Evolutionary conservation across 2,797 vertebrate species (phyloP), one percentile per base, ranked within the genome.

Genomic region (Ispidina lecontei): DNA sequence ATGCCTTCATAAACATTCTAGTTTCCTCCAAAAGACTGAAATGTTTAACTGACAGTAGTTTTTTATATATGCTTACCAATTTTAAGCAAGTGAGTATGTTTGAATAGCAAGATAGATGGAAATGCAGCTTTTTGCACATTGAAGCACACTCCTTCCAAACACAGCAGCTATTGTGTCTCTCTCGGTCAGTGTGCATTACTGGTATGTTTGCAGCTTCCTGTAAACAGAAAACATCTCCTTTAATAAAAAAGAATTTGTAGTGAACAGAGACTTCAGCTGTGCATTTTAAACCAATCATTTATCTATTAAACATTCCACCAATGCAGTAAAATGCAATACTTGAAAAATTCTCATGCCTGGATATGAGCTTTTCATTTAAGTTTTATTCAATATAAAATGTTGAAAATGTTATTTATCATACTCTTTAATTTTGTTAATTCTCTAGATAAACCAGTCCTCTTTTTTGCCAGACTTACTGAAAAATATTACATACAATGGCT

Each of bases 161-260:
- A 96, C 91, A 94, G 90, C 10, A 6, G 49, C 74, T 92, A 85
- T 79, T 96, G 76, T 95, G 52, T 73, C 67, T 85, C 43, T 89
- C 56, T 92, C 71, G 89, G 64, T 90, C 90, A 92, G 47, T 73
- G 54, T 79, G 74, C 64, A 26, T 64, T 82, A 43, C 64, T 88
- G 90, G 71, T 92, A 55, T 68, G 80, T 76, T 93, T 68, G 60
- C 85, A 88, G 69, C 80, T 94, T 95, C 86, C 84, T 93, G 70
- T 83, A 77, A 93, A 94, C 55, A 91, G 85, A 93, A 91, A 69
- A 85, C 0, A 14, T 79, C 76, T 59, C 49, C 41, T 81, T 90
- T 78, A 83, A 68, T 91, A 60, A 92, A 84, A 79, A 75, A 78
- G 63, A 94, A 54, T 91, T 91, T 82, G 44, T 86, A 84, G 31